Base-by-base conservation (phyloP, 2,888 invertebrate genomes). In the Perizoma affinitatum region DNA sequence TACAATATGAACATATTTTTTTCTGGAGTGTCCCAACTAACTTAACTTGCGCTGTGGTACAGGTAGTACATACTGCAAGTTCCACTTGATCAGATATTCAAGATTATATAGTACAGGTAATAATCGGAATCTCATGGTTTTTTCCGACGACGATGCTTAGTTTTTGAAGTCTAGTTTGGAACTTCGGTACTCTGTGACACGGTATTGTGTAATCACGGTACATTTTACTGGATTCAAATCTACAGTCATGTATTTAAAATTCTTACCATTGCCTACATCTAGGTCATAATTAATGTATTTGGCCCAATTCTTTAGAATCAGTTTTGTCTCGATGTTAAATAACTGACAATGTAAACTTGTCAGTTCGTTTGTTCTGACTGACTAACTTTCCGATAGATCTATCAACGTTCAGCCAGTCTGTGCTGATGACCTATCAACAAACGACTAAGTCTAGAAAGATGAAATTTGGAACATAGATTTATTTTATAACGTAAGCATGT, bases 141-240 rank as follows among this genome's bases (percentile, higher is more conserved):
- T 68, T 70, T 70, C 70, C 70, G 45, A 61, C 43, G 42, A 63
- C 51, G 11, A 43, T 51, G 5, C 42, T 54, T 49, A 48, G 6
- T 34, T 34, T 56, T 56, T 45, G 42, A 48, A 48, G 57, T 54
- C 58, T 44, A 49, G 59, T 61, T 63, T 56, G 36, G 42, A 22
- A 44, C 41, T 59, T 50, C 54, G 54, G 4, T 43, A 49, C 22
- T 22, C 22, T 35, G 60, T 61, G 57, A 58, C 38, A 51, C 45
- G 33, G 53, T 48, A 46, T 58, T 43, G 42, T 43, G 58, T 46
- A 66, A 55, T 36, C 45, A 22, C n/a, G n/a, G n/a, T n/a, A 22
- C 3, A 22, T 2, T 22, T 22, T 22, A 22, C 22, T 22, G 42
- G 42, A 38, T n/a, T 50, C 40, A 9, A 56, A 49, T 9, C 40